Evolutionary conservation across 2,888 invertebrate genomes (phyloP), one percentile per base, ranked within the genome.

Genomic region (Trissoscelio sp.): DNA sequence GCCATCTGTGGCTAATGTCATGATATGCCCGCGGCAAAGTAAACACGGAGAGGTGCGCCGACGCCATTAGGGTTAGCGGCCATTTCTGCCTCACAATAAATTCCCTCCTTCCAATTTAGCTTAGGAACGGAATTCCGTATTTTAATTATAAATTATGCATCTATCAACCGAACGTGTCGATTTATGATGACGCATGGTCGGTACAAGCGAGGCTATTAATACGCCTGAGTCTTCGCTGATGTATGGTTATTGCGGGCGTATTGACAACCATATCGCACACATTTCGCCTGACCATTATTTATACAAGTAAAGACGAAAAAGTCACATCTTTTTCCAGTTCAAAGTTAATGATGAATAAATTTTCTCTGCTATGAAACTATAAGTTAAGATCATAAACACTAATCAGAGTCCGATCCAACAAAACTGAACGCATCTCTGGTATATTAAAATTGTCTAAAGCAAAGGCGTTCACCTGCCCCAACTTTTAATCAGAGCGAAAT

Each of bases 401-500:
- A n/a, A 24, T 24, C 24, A 24, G 24, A 24, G 3, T 24, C 3
- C 24, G 24, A 24, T 24, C n/a, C 28, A 28, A 28, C 28, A 28
- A 28, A 28, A 28, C 28, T 28, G 4, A 28, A 28, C 28, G 28
- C 28, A 7, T 28, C n/a, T n/a, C n/a, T n/a, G 11, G 37, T 3
- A 37, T 5, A n/a, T n/a, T n/a, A 7, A 37, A 37, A 37, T 11
- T 11, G 37, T 37, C 37, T 42, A 42, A 31, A 16, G 46, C 20
- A 20, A 67, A 72, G 60, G 60, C 51, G 60, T 72, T 24, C 24
- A 55, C 39, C 16, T 16, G 48, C 16, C 57, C 44, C 51, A 39
- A 51, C 64, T 67, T 77, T 74, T 73, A 78, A 81, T 81, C 67
- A 42, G 78, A 81, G 69, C 78, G 78, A 73, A 81, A 78, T 78